Conservation (phyloP, 2,113 vertebrate genomes). For the Anseranas semipalmata region DNA sequence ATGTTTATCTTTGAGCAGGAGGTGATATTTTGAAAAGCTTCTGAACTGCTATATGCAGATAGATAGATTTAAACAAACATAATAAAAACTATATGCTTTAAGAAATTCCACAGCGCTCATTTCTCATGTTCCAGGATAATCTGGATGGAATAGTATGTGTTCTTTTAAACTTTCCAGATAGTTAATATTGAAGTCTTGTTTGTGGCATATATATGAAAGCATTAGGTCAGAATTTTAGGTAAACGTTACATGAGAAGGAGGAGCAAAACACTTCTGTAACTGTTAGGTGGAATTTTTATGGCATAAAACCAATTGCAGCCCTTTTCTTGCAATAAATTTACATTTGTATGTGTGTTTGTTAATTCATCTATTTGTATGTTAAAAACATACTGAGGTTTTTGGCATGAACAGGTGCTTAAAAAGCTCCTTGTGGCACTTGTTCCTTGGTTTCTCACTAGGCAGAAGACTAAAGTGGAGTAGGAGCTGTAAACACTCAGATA, state of each 20-base stretch:
- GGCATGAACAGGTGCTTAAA: not conserved
- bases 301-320: not conserved
- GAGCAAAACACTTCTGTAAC: not conserved
- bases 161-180: not conserved
- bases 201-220: not conserved
- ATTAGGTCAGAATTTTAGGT: not conserved
- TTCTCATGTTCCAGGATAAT: not conserved
- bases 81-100: not conserved
- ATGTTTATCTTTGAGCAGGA: not conserved
- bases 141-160: not conserved
- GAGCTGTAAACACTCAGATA: not conserved
- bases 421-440: not conserved
- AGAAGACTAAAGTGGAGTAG: not conserved
- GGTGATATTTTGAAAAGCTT: not conserved
- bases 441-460: not conserved
- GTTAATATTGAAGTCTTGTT: not conserved
- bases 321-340: not conserved
- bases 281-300: not conserved
- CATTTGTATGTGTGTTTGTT: too few relatives aligned
- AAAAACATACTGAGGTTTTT: not conserved
- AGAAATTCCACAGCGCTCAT: not conserved
- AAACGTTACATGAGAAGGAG: not conserved
- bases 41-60: not conserved
- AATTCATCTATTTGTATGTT: not conserved
- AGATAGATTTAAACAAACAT: not conserved